These are phyloP conservation scores for Rhinatrema bivittatum DNA, from an alignment of 2,797 vertebrate genomes.

Conservation along the genomic window DNA sequence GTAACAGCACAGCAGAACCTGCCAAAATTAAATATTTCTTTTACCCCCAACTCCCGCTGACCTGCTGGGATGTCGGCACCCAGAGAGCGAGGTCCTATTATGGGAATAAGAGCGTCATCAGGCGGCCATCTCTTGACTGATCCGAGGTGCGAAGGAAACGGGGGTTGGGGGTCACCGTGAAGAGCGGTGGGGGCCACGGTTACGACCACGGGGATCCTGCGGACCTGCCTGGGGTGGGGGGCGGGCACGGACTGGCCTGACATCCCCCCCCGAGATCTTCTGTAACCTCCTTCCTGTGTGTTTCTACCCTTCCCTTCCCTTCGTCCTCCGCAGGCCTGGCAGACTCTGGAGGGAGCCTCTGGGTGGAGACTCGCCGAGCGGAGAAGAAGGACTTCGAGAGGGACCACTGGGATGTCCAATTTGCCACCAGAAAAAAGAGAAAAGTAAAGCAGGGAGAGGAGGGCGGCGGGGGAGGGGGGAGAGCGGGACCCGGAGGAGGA, in stretches of 20 bases:
- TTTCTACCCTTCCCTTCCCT: background rate
- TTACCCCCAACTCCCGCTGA: background rate
- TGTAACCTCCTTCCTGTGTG: no score
- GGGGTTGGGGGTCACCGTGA: no score
- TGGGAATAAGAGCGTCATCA: no score
- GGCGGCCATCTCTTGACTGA: no score
- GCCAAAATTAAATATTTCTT: no score
- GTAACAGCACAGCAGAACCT: no score
- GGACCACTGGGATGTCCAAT: no score
- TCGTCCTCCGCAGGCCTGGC: background rate
- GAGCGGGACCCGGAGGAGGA: no score
- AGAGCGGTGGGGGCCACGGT: background rate
- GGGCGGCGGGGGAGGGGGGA: background rate
- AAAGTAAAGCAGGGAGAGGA: background rate
- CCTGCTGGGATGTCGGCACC: background rate
- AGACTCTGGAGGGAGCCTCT: constrained; percentile 1
- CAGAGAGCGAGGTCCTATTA: no score
- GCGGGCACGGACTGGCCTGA: background rate
- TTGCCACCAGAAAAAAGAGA: background rate
- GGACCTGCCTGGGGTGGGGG: no score
- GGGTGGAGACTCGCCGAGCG: background rate
- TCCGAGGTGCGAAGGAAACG: background rate
- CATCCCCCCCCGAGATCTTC: no score
- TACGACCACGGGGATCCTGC: background rate
- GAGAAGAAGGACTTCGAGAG: no score